These are phyloP conservation scores for Drosophila murphyi DNA, from an alignment of 1,140 invertebrate genomes.

Conservation along the genomic window DNA sequence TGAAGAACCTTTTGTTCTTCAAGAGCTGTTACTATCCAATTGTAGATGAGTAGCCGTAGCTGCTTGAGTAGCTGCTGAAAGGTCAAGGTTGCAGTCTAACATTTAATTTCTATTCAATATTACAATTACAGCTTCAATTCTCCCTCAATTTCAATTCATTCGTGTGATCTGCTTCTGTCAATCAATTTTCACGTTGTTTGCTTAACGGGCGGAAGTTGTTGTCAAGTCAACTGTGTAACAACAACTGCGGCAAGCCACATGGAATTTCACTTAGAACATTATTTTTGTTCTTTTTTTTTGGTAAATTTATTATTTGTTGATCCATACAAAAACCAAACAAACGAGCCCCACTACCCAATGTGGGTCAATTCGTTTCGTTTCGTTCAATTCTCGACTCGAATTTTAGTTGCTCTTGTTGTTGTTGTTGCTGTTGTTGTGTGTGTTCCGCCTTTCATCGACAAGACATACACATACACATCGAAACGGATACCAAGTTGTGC, in stretches of 20 bases:
- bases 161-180: constrained; percentile 42
- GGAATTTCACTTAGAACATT: constrained; percentile 38
- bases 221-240: constrained; percentile 12
- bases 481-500: constrained; percentile 61
- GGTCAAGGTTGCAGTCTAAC: neutral
- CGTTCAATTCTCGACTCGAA: constrained; percentile 33
- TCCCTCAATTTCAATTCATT: constrained; percentile 12
- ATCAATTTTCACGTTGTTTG: constrained; percentile 51
- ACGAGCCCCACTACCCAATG: constrained; percentile 35
- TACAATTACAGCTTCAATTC: too few species aligned
- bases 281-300: constrained; percentile 5
- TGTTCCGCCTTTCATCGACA: constrained; percentile 50
- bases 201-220: constrained; percentile 44
- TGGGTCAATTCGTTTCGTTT: constrained; percentile 59
- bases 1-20: neutral
- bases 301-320: neutral
- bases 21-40: neutral
- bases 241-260: neutral
- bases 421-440: constrained; percentile 14
- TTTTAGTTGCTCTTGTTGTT: neutral
- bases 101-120: constrained; percentile 9
- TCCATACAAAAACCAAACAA: constrained; percentile 26
- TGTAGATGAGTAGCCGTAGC: neutral
- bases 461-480: constrained; percentile 37
- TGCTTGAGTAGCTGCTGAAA: neutral